Evolutionary conservation across 2,888 invertebrate genomes (phyloP), one percentile per base, ranked within the genome.

Genomic region (Lasioglossum calceatum): DNA sequence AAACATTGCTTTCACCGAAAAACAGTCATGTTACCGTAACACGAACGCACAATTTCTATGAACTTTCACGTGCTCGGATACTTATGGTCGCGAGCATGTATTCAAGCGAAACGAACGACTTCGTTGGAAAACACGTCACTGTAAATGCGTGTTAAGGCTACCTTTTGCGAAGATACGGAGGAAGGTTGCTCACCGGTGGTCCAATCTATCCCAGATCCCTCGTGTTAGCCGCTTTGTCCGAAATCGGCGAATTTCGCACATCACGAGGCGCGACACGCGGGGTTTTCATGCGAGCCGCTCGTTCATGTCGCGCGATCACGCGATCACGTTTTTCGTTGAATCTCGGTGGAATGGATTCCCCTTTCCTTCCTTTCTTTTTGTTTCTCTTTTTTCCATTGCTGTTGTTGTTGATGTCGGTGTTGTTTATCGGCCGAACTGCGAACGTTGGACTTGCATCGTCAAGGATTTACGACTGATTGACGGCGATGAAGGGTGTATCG

Each of bases 361-460:
- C 44, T 76, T 73, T 50, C 14, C 4, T n/a, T 36, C 23, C 19
- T 36, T 36, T 32, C 1, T 27, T 32, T 16, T 16, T 32, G 19
- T 16, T 32, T 64, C 16, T 16, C 19, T 32, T 0, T 67, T 64
- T 58, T 58, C n/a, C 8, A n/a, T 39, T 36, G 4, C 19, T 16
- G 4, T 64, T 64, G 27, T 64, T 64, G n/a, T 12, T 12, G 58
- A 10, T 4, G 61, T 32, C 16, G 27, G 7, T 12, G 12, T 58
- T 58, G 58, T 8, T 58, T n/a, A 10, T 16, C n/a, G n/a, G 50
- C 23, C 36, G 50, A 32, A 36, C 50, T 23, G 19, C 47, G 42
- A 4, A 71, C 50, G 50, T 64, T 27, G 76, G 77, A 85, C 71
- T 86, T 77, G 77, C 77, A 77, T 80, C 61, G 77, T 74, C 81